A percentile compares a stretch with the other conserved stretches of the same genome.
Conservation (phyloP, 2,113 vertebrate species). For the Sigmodon hispidus region DNA sequence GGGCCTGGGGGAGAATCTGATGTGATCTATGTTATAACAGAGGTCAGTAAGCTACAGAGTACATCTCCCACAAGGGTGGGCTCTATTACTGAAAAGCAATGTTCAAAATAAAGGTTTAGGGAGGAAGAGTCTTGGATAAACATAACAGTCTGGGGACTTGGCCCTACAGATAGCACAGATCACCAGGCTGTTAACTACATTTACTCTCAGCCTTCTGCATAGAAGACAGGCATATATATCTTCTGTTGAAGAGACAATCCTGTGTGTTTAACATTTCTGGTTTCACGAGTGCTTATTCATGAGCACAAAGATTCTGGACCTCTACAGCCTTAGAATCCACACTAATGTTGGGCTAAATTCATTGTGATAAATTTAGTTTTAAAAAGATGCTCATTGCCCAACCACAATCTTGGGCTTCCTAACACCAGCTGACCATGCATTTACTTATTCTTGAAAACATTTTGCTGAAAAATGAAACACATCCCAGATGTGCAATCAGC, state of each 20-base stretch:
- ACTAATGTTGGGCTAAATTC: neutral
- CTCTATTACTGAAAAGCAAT: neutral
- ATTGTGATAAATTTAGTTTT: conserved; percentile 23
- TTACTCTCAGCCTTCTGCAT: neutral
- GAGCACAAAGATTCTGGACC: neutral
- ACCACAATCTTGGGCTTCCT: neutral
- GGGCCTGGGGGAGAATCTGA: neutral
- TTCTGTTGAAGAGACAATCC: neutral
- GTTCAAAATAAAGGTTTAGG: neutral
- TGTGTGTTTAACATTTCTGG: neutral
- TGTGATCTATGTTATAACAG: neutral
- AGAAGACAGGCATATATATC: neutral
- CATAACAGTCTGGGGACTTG: neutral
- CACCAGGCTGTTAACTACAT: neutral
- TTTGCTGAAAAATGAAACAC: conserved; percentile 33
- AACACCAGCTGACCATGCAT: neutral
- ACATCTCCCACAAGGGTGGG: neutral
- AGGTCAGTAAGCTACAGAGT: neutral
- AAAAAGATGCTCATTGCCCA: neutral
- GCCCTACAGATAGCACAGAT: neutral
- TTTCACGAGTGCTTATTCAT: neutral
- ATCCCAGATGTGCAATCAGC: neutral
- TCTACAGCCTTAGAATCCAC: neutral
- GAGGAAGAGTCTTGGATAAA: neutral
- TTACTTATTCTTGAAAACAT: neutral